Base-by-base conservation (phyloP, 2,113 vertebrate species). In the Oostethus manadensis region DNA sequence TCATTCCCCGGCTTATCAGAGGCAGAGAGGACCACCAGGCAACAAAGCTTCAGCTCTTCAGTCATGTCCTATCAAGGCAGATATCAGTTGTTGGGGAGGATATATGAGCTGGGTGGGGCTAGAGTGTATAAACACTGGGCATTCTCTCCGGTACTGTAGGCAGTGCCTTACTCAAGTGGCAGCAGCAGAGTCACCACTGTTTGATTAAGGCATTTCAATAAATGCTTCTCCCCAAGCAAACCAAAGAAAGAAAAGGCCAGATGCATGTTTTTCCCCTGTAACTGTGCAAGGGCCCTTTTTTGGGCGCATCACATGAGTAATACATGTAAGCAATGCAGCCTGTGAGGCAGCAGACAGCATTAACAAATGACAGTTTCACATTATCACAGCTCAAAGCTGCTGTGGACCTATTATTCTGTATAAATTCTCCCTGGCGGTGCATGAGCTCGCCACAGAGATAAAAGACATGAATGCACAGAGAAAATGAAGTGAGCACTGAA, bases 191-290 rank as follows among this genome's bases (percentile, higher is more conserved):
- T 60, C 78, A 62, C 71, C 64, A 63, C 57, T 85, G 85, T 87
- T 87, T 86, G 83, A 80, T 84, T 87, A 87, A 87, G 83, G 76
- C 82, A 85, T 87, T 86, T 79, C 87, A 88, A 88, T 86, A 88
- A 76, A 81, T 65, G 76, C 77, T 79, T 84, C 82, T 79, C 77
- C 46, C 60, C 68, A 58, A 66, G 77, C 62, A 80, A 83, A 84
- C 73, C 54, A 38, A 71, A 67, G 59, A 74, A 64, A 69, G 53
- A 20, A 58, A 47, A 60, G 45, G 47, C 65, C 70, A 47, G 47
- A 68, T 51, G 48, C 22, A 48, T 63, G 23, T n/a, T n/a, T n/a
- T n/a, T n/a, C n/a, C n/a, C n/a, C n/a, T n/a, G n/a, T n/a, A n/a
- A n/a, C n/a, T n/a, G n/a, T n/a, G n/a, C n/a, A n/a, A n/a, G n/a